Evolutionary conservation across 64 coral and sea anemone species (phyloP), one percentile per base, ranked within the genome.

Genomic region (Acropora yongei): DNA sequence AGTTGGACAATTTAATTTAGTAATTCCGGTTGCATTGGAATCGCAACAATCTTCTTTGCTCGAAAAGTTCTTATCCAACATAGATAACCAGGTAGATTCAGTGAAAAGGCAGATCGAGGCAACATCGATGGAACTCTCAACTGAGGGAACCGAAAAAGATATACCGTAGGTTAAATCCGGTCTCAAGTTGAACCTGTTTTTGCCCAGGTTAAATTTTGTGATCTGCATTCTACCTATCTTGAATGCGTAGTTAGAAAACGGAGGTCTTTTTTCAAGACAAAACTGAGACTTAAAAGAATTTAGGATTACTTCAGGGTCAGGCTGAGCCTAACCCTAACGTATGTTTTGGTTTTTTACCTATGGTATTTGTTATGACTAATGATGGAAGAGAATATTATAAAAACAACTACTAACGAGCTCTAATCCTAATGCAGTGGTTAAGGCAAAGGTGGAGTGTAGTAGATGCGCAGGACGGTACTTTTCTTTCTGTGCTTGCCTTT

Each of bases 111-210:
- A 68, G 63, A 9, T 68, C 12, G 63, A 68, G 63, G 63, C 63
- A 68, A 68, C 63, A 68, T 68, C 63, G 3, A 68, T 8, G 10
- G 63, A 68, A 68, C 3, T 68, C 63, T 68, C 63, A 68, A 68
- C 12, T 68, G 63, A 68, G 63, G 12, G 63, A 68, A 68, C 63
- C 63, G 12, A 68, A 3, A 14, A 68, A 68, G 63, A 68, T 68
- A 68, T 68, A 14, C 12, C 55, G 55, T 58, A 58, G 55, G 55
- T 58, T 58, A 58, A 58, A 58, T 58, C 55, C 63, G 12, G 11
- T 68, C 63, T 68, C 63, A 13, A 68, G 63, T 68, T 68, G 63
- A 68, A 68, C 63, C 63, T 68, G 63, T 68, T 68, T 68, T 68
- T 68, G 17, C 63, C 63, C 63, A 68, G 17, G 63, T 68, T 68